Evolutionary conservation across 1,140 invertebrate species (phyloP), one percentile per base, ranked within the genome.

Genomic region (Sycophila sp.): DNA sequence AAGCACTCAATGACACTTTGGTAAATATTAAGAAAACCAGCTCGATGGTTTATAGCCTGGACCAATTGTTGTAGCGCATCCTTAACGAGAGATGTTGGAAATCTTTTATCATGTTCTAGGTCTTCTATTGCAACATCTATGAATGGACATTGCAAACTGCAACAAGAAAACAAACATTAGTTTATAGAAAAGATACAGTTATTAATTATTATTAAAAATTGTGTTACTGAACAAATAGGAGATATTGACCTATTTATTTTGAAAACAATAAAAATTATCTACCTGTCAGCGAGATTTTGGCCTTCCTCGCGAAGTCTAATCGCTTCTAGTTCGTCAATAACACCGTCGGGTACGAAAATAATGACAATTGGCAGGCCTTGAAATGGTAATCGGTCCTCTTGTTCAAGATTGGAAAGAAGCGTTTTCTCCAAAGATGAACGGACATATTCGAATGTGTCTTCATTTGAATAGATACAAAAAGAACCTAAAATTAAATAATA

Each of bases 401-500:
- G 92, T 81, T 96, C 94, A 63, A 97, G 87, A 89, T 96, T 97
- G 4, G 94, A 94, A 0, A 98, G 84, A 6, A 98, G 86, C 11
- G 95, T 97, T 82, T 96, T 96, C 79, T 98, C 95, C 69, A 98
- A 88, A 81, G 95, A 96, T 70, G 94, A 93, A 75, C 95, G 89
- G 42, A 98, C 92, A 81, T 96, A 98, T 76, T 98, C 96, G 79
- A 98, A 94, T 2, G 94, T 94, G 76, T 95, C 92, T 73, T 93
- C 92, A 80, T 96, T 95, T 74, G 95, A 94, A 85, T 96, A 99
- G 28, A 98, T 94, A 82, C 94, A 94, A 83, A 95, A 94, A 65
- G 93, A 93, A 53, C 93, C 92, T 92, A 77, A 45, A 10, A 40
- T 69, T 78, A 66, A 36, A 49, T 59, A 38, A 69, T 70, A 59